Percentiles rank a stretch among this genome's conserved stretches.
phyloP scores from a whole-genome alignment of 1,140 invertebrate species.

The Popillia japonica region DNA sequence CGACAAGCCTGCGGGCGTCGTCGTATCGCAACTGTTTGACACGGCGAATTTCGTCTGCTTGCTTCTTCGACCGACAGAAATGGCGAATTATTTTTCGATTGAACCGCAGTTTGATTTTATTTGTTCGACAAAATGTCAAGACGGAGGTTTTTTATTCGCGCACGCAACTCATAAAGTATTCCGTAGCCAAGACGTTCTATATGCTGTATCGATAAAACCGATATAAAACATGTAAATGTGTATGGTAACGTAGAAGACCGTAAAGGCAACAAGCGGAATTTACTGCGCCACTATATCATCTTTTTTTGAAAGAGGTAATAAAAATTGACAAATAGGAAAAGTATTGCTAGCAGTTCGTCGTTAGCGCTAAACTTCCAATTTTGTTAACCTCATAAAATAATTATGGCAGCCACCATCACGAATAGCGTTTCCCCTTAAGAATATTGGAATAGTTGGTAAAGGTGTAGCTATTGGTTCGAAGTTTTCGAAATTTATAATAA shows the following conservation, averaged over 20 bases:
- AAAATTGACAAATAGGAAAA: not conserved
- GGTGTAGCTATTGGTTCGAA: too few species aligned
- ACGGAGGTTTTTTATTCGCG: slow-evolving; percentile 18
- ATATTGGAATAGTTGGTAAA: too few species aligned
- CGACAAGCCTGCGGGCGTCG: slow-evolving; percentile 33
- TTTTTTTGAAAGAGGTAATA: not conserved
- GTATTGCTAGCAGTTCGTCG: not conserved
- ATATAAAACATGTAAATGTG: slow-evolving; percentile 24
- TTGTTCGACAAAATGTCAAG: slow-evolving; percentile 22
- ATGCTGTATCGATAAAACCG: slow-evolving; percentile 8
- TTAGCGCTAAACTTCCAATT: not conserved
- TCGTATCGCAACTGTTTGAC: slow-evolving; percentile 28
- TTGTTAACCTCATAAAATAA: too few species aligned
- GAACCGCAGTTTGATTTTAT: slow-evolving; percentile 31
- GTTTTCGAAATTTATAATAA: too few species aligned
- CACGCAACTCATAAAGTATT: slow-evolving; percentile 27
- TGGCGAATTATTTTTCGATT: slow-evolving; percentile 35
- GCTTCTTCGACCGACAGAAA: not conserved
- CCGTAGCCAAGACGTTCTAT: not conserved
- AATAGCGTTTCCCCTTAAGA: too few species aligned
- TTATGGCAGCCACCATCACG: too few species aligned
- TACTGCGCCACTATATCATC: not conserved
- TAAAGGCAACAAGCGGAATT: not conserved
- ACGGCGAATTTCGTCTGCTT: slow-evolving; percentile 15
- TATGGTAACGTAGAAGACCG: not conserved